Base-by-base conservation (phyloP, 2,797 vertebrate genomes). In the Syndactyla subalaris region DNA sequence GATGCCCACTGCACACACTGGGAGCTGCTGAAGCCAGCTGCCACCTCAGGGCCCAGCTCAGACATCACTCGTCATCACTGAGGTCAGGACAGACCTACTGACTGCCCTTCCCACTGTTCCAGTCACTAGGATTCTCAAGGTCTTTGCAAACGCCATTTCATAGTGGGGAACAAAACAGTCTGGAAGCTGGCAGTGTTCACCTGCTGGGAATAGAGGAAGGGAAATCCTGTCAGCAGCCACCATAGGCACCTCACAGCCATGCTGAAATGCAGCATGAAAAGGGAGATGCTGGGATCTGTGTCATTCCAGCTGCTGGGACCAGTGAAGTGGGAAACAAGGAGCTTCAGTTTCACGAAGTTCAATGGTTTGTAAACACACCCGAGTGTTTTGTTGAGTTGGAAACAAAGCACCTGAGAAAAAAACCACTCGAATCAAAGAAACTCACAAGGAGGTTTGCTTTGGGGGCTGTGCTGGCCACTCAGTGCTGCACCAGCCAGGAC, bases 401-500 rank as follows among this genome's bases (percentile, higher is more conserved):
- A 91, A 70, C 67, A 66, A 73, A 82, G 30, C 3, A 14, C 19
- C 24, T 14, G 17, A 63, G 63, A 6, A 43, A 91, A 49, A 51
- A 85, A 41, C 1, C 55, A 49, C 24, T 34, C 21, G 1, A 26
- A 59, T n/a, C 13, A 27, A 61, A 80, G 43, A 43, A 48, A 32
- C 41, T 45, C 39, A 13, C 5, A 13, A 3, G 4, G 29, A 34
- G 32, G 19, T 54, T 54, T 54, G 52, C 30, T 54, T 5, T 54
- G 51, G 29, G 29, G 18, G 29, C 51, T 20, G 29, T 76, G 68
- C 68, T 3, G 19, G 43, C 11, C 13, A 0, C 38, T 5, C 55
- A 36, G 6, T 1, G 3, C 68, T 63, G 45, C 38, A 16, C 1
- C 8, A n/a, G 0, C 24, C 65, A 39, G 38, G 13, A 34, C 8